Percentiles rank a stretch among this genome's conserved stretches.
Evolutionary conservation across 2,888 invertebrate species (phyloP).

Genomic region (Tolmerus cingulatus): DNA sequence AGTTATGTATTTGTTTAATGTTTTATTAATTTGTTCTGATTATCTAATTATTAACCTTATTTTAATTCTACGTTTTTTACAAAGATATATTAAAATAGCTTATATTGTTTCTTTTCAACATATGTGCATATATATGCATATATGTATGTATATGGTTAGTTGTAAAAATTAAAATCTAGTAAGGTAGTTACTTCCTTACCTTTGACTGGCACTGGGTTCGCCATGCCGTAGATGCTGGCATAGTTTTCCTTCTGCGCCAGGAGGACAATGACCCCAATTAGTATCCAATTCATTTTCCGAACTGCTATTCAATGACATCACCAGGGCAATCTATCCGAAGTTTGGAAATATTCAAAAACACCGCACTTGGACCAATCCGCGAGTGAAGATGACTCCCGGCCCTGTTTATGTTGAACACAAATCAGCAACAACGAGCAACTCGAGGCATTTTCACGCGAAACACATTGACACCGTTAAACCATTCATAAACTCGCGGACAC

Average conservation of each 20-base stretch:
- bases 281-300: constrained; percentile 61
- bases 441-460: neutral
- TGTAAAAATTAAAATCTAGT: too few species aligned
- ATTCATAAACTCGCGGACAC: neutral
- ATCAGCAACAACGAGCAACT: neutral
- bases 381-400: neutral
- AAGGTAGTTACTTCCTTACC: constrained; percentile 54
- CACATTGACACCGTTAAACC: neutral
- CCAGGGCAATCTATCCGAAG: constrained; percentile 28
- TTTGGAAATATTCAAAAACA: neutral
- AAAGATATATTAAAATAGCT: too few species aligned
- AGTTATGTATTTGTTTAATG: too few species aligned
- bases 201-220: constrained; percentile 61
- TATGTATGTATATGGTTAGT: too few species aligned
- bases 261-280: constrained; percentile 61
- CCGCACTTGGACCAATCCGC: neutral
- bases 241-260: constrained; percentile 58
- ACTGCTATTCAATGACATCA: constrained; percentile 36
- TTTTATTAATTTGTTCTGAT: too few species aligned
- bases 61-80: too few species aligned
- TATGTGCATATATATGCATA: too few species aligned
- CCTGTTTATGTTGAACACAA: neutral
- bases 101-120: too few species aligned
- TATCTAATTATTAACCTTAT: too few species aligned
- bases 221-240: constrained; percentile 54